Base-by-base conservation (phyloP, 2,888 invertebrate genomes). In the Drymonia ruficornis region DNA sequence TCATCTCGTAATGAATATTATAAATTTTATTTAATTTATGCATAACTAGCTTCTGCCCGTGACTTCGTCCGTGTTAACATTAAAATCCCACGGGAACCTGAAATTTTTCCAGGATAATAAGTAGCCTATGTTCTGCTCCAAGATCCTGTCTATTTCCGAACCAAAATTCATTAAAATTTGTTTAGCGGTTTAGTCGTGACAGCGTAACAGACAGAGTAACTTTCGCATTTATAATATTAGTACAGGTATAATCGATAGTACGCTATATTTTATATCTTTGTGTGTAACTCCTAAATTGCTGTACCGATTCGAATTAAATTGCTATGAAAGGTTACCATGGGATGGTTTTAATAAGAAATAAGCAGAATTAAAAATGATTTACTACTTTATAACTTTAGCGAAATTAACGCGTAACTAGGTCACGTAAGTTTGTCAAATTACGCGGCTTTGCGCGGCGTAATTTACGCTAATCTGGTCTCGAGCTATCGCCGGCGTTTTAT, bases 401-500 rank as follows among this genome's bases (percentile, higher is more conserved):
- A 34, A 3, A 34, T 13, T 13, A 34, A n/a, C n/a, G 34, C 5
- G 12, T 2, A 13, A 13, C 11, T 34, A 13, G 3, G 9, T 11
- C 11, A 0, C 34, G 1, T 4, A 1, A 13, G 34, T 9, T 34
- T 13, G n/a, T 34, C 34, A 34, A 36, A 3, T 36, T 36, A 36
- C n/a, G 36, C 36, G 36, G n/a, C 0, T 11, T 36, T 36, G n/a
- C 36, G 36, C n/a, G 13, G 36, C 36, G 36, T 36, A 36, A 36
- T n/a, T n/a, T n/a, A 36, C 13, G 13, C 36, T 36, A 3, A 36
- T n/a, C 13, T 2, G 11, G 11, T 2, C 0, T 31, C 11, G 28
- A 8, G 28, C 11, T 38, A 38, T 59, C 58, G 70, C 68, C 68
- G 65, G 65, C 59, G 55, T 61, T 56, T 49, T 55, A 61, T 53